Evolutionary conservation across 2,113 vertebrate species (phyloP), one percentile per base, ranked within the genome.

Genomic region (Pandion haliaetus): DNA sequence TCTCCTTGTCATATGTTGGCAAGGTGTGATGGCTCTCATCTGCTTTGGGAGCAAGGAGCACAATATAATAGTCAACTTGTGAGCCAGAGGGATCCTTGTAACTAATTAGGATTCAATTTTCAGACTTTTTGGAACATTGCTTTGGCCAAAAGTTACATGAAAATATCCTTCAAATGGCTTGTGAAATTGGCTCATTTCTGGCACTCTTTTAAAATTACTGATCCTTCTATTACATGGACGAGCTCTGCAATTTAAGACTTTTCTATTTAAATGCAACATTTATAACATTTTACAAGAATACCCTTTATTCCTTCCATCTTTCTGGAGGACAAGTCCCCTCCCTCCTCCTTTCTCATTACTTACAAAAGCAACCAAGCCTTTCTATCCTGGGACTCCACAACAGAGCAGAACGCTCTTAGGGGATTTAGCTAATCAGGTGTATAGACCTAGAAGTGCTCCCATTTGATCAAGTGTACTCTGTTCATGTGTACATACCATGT

Each of bases 51-150:
- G 92, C 84, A 95, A 26, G 71, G 86, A 97, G 69, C 88, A 95
- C 81, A 94, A 73, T 86, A 23, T 81, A 93, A 90, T 95, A 86
- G 91, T 95, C 88, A 96, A 94, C 85, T 88, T 87, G 42, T 47
- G 90, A 96, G 86, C 91, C 93, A 80, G 85, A 92, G 82, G 76
- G 93, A 95, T 93, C 49, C 86, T 90, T 80, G 79, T 67, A 87
- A 86, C 94, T 97, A 96, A 96, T 97, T 97, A 96, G 94, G 82
- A 96, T 95, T 97, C 95, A 91, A 96, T 97, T 97, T 96, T 93
- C 87, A 91, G 94, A 95, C 84, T 93, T 95, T 94, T 93, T 96
- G 91, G 95, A 96, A 87, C 89, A 90, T 73, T 91, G 87, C 84
- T 95, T 90, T 96, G 96, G 91, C 93, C 95, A 94, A 95, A 95